Conservation (phyloP, 2,888 invertebrate species). For the Morinoia aosen region DNA sequence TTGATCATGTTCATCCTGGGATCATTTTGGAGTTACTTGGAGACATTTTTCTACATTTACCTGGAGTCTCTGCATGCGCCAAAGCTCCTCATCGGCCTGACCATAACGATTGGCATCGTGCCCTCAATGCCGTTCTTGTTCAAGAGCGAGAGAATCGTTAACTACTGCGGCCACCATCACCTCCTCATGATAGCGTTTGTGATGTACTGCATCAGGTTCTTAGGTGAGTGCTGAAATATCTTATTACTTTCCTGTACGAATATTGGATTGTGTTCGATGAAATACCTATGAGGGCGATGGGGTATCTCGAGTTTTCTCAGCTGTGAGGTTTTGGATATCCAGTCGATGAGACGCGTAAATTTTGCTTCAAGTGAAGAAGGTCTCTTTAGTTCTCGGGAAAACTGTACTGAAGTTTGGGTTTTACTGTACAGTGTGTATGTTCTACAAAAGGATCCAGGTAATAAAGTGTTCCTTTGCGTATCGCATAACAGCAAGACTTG, state of each 20-base stretch:
- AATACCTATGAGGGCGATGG: background rate
- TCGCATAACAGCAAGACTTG: too few species aligned
- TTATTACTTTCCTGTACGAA: conserved; percentile 63
- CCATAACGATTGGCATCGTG: conserved; percentile 79
- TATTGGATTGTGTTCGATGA: conserved; percentile 53
- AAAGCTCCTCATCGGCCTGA: conserved; percentile 78
- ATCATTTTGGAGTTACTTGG: conserved; percentile 84
- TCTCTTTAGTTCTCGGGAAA: background rate
- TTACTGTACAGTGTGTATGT: too few species aligned
- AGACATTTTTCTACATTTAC: conserved; percentile 83
- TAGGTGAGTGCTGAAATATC: conserved; percentile 74
- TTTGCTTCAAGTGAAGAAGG: background rate
- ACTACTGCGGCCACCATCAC: conserved; percentile 87
- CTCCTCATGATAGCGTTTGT: conserved; percentile 86
- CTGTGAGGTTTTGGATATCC: background rate
- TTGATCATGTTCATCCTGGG: conserved; percentile 82
- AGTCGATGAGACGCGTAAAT: background rate
- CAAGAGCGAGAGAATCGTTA: conserved; percentile 86
- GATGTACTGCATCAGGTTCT: conserved; percentile 83
- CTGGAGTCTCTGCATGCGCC: conserved; percentile 75
- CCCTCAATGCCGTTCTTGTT: conserved; percentile 81
- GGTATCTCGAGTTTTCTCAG: background rate
- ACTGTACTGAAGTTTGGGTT: background rate
- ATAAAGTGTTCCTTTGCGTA: too few species aligned
- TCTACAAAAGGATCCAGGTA: too few species aligned